Evolutionary conservation across 2,888 invertebrate genomes (phyloP), one percentile per base, ranked within the genome.

Genomic region (Macroteleia sp.): DNA sequence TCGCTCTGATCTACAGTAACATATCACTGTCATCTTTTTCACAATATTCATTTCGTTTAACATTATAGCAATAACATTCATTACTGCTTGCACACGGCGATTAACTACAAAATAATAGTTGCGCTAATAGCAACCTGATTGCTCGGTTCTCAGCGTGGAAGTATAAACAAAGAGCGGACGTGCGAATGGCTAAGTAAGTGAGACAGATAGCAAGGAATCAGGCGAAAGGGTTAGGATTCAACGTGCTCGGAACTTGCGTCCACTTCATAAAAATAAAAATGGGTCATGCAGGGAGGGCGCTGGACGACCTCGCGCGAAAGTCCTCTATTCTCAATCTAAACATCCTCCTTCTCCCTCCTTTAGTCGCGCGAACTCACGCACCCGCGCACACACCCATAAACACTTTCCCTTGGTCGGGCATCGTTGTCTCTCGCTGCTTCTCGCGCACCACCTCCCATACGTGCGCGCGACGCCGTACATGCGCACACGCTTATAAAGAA

Each of bases 231-330:
- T 41, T 42, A 71, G 44, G 56, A 64, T 46, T 62, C 62, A 56
- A 32, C 4, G 30, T 9, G 44, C 61, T 42, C 39, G 28, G 56
- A 39, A 56, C 54, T 36, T 32, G 59, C 46, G 57, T 59, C 74
- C 74, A 52, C 66, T 74, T 74, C 12, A 52, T n/a, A 30, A 39
- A 30, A 57, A 30, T 44, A 70, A 61, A 74, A 74, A 74, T 74
- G 59, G 74, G 74, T 74, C 74, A 74, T 42, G 19, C 54, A 32
- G 74, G 75, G 61, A 75, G 75, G 75, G 67, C 74, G 61, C 59
- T 66, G 59, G 57, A 74, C 74, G 74, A 75, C 74, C 74, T 74
- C 74, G 74, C 74, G 66, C 59, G 67, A 75, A 75, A 75, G 67
- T 75, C 56, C 75, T 57, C 61, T 69, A 69, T 69, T 56, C 66